Conservation (phyloP, 2,888 invertebrate genomes). For the Anoncus sp. region DNA sequence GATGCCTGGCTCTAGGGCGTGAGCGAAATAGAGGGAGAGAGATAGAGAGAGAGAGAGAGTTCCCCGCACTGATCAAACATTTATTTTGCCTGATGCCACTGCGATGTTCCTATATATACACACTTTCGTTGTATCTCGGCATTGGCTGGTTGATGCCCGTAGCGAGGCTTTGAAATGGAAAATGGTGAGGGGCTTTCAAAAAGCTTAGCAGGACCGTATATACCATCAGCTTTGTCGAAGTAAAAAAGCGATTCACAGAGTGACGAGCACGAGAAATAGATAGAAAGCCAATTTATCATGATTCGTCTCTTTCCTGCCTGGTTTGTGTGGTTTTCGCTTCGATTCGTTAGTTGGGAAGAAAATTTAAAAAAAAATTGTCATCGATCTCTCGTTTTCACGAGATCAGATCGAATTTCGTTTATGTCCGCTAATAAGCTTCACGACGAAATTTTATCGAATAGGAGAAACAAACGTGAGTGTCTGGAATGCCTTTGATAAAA, state of each 20-base stretch:
- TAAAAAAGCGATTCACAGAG: too few species aligned
- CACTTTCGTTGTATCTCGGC: neutral
- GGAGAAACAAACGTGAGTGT: too few species aligned
- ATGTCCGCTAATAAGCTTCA: too few species aligned
- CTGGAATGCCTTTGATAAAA: too few species aligned
- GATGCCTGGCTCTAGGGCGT: neutral
- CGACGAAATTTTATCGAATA: too few species aligned
- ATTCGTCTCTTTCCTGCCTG: slow-evolving; percentile 1
- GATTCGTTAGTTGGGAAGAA: slow-evolving; percentile 38
- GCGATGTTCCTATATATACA: neutral
- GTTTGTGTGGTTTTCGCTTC: slow-evolving; percentile 14
- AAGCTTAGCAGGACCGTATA: slow-evolving; percentile 15
- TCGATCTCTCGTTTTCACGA: neutral
- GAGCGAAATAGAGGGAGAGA: slow-evolving; percentile 47
- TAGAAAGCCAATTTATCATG: slow-evolving; percentile 20
- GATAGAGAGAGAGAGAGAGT: slow-evolving; percentile 30
- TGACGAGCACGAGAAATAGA: neutral
- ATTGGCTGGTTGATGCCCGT: slow-evolving; percentile 2
- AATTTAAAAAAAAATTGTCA: neutral
- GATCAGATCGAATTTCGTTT: too few species aligned
- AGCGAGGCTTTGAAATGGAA: slow-evolving; percentile 4
- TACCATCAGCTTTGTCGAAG: slow-evolving; percentile 2
- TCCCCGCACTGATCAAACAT: slow-evolving; percentile 65
- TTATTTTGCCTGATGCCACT: slow-evolving; percentile 55
- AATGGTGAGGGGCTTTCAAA: slow-evolving; percentile 2